Conservation (phyloP, 1,140 invertebrate species). For the Cepaea nemoralis region DNA sequence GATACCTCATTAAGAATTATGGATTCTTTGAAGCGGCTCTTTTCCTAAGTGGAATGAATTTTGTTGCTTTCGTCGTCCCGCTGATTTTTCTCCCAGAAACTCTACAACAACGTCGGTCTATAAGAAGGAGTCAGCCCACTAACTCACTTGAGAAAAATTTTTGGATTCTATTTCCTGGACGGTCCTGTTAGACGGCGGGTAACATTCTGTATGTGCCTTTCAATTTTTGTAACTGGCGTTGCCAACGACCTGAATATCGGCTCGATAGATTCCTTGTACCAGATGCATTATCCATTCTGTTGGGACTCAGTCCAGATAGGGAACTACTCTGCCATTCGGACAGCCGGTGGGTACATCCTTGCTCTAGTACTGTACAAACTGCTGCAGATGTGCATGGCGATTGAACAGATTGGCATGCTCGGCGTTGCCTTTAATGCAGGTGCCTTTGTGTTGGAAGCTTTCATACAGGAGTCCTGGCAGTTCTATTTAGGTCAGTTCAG, state of each 20-base stretch:
- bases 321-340: background rate
- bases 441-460: background rate
- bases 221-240: slow-evolving; percentile 4
- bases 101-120: background rate
- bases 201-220: slow-evolving; percentile 14
- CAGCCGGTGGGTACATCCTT: background rate
- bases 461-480: slow-evolving; percentile 14
- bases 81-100: slow-evolving; percentile 36
- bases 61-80: slow-evolving; percentile 5
- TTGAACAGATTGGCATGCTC: slow-evolving; percentile 2
- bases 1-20: background rate
- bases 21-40: background rate
- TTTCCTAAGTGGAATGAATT: background rate
- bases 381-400: background rate
- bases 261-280: slow-evolving; percentile 23
- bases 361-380: background rate
- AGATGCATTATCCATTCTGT: slow-evolving; percentile 36
- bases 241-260: background rate
- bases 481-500: slow-evolving; percentile 19
- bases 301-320: slow-evolving; percentile 37
- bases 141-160: slow-evolving; percentile 22
- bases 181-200: background rate
- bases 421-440: background rate
- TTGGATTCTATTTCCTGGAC: slow-evolving; percentile 37
- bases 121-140: slow-evolving; percentile 12